Evolutionary conservation across 1,140 invertebrate genomes (phyloP).

Genomic region (Periplaneta americana): DNA sequence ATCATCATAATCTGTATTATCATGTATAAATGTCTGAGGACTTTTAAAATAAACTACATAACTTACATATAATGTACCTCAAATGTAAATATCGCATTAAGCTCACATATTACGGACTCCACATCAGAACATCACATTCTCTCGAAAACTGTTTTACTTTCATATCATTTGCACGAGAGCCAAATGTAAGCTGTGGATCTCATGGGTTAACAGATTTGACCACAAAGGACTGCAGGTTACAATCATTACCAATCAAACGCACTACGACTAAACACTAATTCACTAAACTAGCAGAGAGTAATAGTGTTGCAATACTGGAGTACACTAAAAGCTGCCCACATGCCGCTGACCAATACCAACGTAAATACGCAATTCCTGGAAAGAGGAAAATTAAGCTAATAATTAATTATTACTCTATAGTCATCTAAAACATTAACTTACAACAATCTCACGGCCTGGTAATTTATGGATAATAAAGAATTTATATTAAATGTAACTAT

Average conservation of each 20-base stretch:
- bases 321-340: constrained; percentile 16
- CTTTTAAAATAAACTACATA: too few relatives aligned
- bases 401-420: constrained; percentile 5
- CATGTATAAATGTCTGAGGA: too few relatives aligned
- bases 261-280: background rate
- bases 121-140: too few relatives aligned
- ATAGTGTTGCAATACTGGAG: constrained; percentile 8
- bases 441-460: background rate
- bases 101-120: too few relatives aligned
- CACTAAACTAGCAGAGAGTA: background rate
- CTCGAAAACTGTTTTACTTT: too few relatives aligned
- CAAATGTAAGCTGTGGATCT: background rate
- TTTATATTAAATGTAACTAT: background rate
- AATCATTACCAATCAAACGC: background rate
- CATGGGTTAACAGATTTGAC: background rate
- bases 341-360: constrained; percentile 14
- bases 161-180: too few relatives aligned
- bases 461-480: background rate
- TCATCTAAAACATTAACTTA: background rate
- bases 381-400: constrained; percentile 13
- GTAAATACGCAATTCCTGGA: constrained; percentile 10
- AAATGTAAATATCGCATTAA: too few relatives aligned
- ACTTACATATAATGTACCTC: too few relatives aligned
- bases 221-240: background rate
- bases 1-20: too few relatives aligned